phyloP scores from a whole-genome alignment of 2,797 vertebrate species.

The Anniella stebbinsi region DNA sequence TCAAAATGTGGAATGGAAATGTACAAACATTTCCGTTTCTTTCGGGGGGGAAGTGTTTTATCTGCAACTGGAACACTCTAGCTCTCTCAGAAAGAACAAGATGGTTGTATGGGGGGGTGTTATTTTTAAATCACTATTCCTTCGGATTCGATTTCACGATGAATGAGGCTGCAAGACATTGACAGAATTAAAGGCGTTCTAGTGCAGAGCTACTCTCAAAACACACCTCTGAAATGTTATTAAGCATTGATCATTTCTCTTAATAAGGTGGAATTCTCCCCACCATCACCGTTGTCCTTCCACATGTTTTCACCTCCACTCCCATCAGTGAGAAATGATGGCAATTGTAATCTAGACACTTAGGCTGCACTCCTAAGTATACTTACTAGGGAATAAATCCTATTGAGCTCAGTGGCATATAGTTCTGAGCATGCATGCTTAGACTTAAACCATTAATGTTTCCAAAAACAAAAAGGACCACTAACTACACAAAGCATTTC shows the following conservation, averaged over 20 bases:
- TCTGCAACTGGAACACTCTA: slow-evolving; percentile 63
- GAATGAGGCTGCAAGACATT: slow-evolving; percentile 57
- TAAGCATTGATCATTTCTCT: slow-evolving; percentile 45
- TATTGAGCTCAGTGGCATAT: background rate
- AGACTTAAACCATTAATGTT: background rate
- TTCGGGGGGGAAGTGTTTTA: slow-evolving; percentile 61
- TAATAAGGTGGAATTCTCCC: slow-evolving; percentile 51
- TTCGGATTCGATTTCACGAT: slow-evolving; percentile 63
- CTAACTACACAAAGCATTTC: background rate
- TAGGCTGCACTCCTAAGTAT: background rate
- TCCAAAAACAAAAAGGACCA: too few relatives aligned
- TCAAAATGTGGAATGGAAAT: slow-evolving; percentile 33
- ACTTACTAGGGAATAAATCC: background rate
- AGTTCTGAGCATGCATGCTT: background rate
- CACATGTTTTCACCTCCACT: background rate
- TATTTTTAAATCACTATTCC: slow-evolving; percentile 53
- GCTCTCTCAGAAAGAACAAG: slow-evolving; percentile 58
- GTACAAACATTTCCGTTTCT: slow-evolving; percentile 67
- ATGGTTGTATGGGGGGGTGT: background rate
- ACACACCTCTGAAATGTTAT: slow-evolving; percentile 40
- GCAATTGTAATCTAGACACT: background rate
- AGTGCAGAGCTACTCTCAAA: slow-evolving; percentile 6
- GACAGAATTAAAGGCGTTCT: slow-evolving; percentile 62
- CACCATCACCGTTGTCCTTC: slow-evolving; percentile 18
- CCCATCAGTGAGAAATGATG: too few relatives aligned